phyloP scores from a whole-genome alignment of 2,888 invertebrate species.

The Agapetus fuscipes region DNA sequence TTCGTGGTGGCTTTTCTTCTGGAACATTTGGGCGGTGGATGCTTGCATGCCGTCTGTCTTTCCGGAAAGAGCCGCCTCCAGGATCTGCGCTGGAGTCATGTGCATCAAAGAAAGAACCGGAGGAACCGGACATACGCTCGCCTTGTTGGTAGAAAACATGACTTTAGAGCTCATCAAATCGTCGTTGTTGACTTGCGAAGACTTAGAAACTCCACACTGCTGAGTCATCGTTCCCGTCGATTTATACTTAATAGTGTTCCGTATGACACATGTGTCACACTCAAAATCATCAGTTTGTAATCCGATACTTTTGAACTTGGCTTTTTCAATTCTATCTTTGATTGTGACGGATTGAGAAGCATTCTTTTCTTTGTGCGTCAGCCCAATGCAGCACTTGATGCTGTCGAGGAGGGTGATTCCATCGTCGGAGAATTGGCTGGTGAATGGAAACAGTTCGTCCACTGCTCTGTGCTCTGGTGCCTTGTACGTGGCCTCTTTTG shows the following conservation, averaged over 20 bases:
- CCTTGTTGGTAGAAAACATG: slow-evolving; percentile 9
- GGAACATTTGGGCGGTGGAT: too few species aligned
- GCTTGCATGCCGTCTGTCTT: too few species aligned
- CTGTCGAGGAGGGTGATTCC: too few species aligned
- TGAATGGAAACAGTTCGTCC: too few species aligned
- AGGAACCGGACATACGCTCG: neutral
- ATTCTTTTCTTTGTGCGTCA: too few species aligned
- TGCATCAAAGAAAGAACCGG: slow-evolving; percentile 16
- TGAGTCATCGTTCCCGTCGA: slow-evolving; percentile 3
- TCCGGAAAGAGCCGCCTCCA: slow-evolving; percentile 1
- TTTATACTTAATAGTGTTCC: neutral
- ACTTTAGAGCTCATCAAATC: slow-evolving; percentile 9
- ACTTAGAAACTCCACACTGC: neutral
- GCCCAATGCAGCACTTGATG: too few species aligned
- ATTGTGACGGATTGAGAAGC: too few species aligned
- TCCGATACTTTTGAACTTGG: slow-evolving; percentile 3
- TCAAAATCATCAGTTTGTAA: slow-evolving; percentile 7
- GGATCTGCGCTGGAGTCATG: slow-evolving; percentile 19
- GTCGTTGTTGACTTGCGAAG: slow-evolving; percentile 12
- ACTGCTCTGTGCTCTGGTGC: too few species aligned
- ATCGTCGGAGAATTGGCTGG: too few species aligned
- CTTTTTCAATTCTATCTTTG: too few species aligned
- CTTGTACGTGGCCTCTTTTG: too few species aligned
- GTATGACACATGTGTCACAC: slow-evolving; percentile 5
- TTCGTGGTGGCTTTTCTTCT: too few species aligned